Base-by-base conservation (phyloP, 2,888 invertebrate genomes). In the Leptothorax acervorum region DNA sequence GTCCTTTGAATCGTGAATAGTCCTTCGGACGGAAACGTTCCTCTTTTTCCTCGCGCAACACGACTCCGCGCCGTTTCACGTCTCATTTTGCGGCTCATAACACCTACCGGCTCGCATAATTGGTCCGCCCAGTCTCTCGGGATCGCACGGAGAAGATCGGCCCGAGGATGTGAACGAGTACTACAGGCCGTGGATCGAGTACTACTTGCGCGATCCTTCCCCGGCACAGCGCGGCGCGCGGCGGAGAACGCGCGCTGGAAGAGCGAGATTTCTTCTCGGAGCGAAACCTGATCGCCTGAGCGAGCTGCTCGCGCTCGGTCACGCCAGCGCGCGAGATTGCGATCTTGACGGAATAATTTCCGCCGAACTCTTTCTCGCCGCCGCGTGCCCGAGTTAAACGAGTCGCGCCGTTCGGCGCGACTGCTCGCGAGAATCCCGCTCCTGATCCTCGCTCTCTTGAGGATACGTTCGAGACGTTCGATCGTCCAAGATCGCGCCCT, bases 21-120 rank as follows among this genome's bases (percentile, higher is more conserved):
- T 83, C 63, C 82, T 18, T n/a, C 57, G 68, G 63, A 48, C 57
- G 53, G 39, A 57, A 51, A 68, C 28, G 35, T 84, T 71, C 23
- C 65, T 53, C 68, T 66, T 42, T 75, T 66, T 51, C 63, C 28
- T 55, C 85, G 78, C 68, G 66, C 81, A 82, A 79, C 81, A 18
- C 66, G 68, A 48, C 11, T 18, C 31, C 53, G 23, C 60, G 35
- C 35, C n/a, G 66, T 23, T 75, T 85, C 85, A 55, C 79, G 84
- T 86, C 82, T 85, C 84, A 86, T 89, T 85, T 85, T 85, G 84
- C 71, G 55, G n/a, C 15, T 55, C 82, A 53, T 53, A 55, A 75
- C 31, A 62, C 12, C 60, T 31, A 65, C 31, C 53, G 42, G 45
- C 53, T 65, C 75, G 73, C 75, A 82, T 82, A 82, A 83, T 75